Percentiles rank a stretch among this genome's conserved stretches.
Conservation (phyloP, 1,140 invertebrate genomes). For the Panagrolaimus sp. region DNA sequence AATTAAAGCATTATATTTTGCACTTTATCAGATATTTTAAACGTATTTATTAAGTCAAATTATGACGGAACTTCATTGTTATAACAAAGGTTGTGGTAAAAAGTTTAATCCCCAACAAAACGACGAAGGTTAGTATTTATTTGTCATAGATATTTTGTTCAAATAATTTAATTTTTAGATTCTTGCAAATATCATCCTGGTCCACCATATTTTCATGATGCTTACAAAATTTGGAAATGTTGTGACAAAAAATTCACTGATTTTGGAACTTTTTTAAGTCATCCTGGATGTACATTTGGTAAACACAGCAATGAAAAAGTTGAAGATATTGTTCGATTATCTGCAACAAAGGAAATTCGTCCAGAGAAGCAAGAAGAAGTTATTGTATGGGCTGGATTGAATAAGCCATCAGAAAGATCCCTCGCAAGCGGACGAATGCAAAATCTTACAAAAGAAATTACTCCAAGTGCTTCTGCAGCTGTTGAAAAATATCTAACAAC, state of each 20-base stretch:
- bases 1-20: not conserved
- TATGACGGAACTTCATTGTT: slow-evolving; percentile 66
- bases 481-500: slow-evolving; percentile 28
- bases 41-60: slow-evolving; percentile 50
- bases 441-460: slow-evolving; percentile 56
- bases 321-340: slow-evolving; percentile 69
- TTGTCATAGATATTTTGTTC: slow-evolving; percentile 20
- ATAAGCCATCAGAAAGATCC: slow-evolving; percentile 59
- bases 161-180: slow-evolving; percentile 64
- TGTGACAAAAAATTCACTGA: slow-evolving; percentile 93
- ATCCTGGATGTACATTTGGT: slow-evolving; percentile 72
- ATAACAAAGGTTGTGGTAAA: slow-evolving; percentile 84
- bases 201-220: slow-evolving; percentile 89
- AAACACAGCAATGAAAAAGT: slow-evolving; percentile 82
- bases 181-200: slow-evolving; percentile 85
- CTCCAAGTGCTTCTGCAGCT: slow-evolving; percentile 59
- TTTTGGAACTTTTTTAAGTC: slow-evolving; percentile 52
- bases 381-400: slow-evolving; percentile 55
- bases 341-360: slow-evolving; percentile 63
- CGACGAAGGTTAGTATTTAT: slow-evolving; percentile 67
- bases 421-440: slow-evolving; percentile 66
- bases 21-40: not conserved
- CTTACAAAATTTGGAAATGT: slow-evolving; percentile 98
- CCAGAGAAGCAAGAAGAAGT: slow-evolving; percentile 45
- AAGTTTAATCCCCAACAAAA: slow-evolving; percentile 74